A percentile compares a stretch with the other conserved stretches of the same genome.
phyloP scores from a whole-genome alignment of 2,797 vertebrate genomes.

The Leucoraja ocellata region DNA sequence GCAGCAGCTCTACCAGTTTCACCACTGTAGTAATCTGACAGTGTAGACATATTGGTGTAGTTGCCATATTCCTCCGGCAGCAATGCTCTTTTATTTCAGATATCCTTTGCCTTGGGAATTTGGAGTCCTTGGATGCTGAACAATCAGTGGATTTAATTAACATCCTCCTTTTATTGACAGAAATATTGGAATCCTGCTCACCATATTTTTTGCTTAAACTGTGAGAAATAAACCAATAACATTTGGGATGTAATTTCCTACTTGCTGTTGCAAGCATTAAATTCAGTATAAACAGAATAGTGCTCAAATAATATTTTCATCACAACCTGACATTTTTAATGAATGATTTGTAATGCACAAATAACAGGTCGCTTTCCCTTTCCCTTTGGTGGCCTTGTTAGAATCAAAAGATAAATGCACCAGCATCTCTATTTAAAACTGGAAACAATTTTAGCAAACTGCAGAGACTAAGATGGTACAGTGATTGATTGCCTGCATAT shows the following conservation, averaged over 20 bases:
- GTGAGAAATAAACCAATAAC: not conserved
- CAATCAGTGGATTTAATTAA: not conserved
- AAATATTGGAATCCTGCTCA: conserved; percentile 4
- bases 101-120: not conserved
- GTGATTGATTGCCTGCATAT: not conserved
- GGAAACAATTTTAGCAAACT: not conserved
- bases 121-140: not conserved
- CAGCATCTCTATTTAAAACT: not conserved
- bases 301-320: not conserved
- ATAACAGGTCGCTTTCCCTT: not conserved
- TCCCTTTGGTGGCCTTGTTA: not conserved
- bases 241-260: not conserved
- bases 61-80: not conserved
- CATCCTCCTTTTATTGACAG: not conserved
- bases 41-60: not conserved
- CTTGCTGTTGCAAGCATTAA: conserved; percentile 1
- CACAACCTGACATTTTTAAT: conserved; percentile 8
- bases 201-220: not conserved
- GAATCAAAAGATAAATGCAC: not conserved
- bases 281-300: not conserved
- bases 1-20: too few relatives aligned
- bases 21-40: not conserved
- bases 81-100: not conserved
- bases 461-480: not conserved
- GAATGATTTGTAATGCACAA: not conserved